Evolutionary conservation across 2,797 vertebrate genomes (phyloP).

Genomic region (Xiphorhynchus erythropygius): DNA sequence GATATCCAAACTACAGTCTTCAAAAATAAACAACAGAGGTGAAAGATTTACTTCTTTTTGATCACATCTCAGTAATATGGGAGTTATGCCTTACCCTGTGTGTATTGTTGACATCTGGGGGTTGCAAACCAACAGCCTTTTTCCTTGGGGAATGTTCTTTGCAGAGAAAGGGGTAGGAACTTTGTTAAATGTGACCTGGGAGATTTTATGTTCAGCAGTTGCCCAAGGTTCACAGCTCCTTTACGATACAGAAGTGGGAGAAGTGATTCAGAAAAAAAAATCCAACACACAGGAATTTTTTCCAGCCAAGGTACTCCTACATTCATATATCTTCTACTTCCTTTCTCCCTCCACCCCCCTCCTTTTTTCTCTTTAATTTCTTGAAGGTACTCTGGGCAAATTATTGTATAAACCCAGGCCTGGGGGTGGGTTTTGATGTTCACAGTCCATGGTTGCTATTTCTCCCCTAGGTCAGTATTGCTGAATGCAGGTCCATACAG

Average conservation of each 20-base stretch:
- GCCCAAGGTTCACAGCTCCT: neutral
- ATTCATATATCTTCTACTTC: neutral
- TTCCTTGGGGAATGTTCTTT: neutral
- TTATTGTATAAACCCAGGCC: neutral
- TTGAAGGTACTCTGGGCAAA: neutral
- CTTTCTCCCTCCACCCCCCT: accelerated
- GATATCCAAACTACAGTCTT: neutral
- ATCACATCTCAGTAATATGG: neutral
- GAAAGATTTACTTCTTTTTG: neutral
- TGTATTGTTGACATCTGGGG: neutral
- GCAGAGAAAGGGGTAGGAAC: neutral
- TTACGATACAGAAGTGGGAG: neutral
- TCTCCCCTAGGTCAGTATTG: neutral
- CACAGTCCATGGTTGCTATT: neutral
- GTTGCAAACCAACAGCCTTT: neutral
- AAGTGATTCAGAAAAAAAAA: neutral
- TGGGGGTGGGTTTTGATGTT: neutral
- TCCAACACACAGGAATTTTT: neutral
- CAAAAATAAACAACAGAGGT: neutral
- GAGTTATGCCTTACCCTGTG: neutral
- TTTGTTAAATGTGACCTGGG: neutral
- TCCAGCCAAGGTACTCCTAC: neutral
- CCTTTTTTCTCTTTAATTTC: neutral
- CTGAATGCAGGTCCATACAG: neutral
- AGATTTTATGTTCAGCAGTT: neutral